phyloP scores from a whole-genome alignment of 2,888 invertebrate genomes.

The Frankliniella fusca region DNA sequence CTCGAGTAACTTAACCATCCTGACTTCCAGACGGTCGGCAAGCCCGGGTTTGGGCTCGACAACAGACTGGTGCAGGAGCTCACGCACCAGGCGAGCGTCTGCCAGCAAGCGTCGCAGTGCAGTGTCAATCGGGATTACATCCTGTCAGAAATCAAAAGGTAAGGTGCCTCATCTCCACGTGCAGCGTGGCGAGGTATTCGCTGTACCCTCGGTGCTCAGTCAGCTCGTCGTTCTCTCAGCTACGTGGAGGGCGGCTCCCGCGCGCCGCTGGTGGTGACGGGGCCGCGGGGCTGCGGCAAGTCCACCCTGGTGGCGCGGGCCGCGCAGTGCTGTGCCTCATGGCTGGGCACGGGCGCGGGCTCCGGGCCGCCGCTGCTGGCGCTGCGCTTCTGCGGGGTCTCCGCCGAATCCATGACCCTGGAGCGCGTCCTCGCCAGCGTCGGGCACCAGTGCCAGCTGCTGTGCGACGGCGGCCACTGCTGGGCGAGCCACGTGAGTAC shows the following conservation, averaged over 20 bases:
- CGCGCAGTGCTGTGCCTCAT: conserved; percentile 49
- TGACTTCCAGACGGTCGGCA: conserved; percentile 47
- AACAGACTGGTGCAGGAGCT: conserved; percentile 60
- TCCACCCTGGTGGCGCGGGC: conserved; percentile 73
- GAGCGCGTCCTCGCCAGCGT: conserved; percentile 70
- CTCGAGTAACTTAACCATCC: too few species aligned
- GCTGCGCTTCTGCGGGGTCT: conserved; percentile 61
- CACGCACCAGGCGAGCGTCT: conserved; percentile 66
- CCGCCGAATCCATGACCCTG: conserved; percentile 61
- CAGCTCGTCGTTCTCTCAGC: too few species aligned
- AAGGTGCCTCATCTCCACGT: conserved; percentile 45
- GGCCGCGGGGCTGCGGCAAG: conserved; percentile 78
- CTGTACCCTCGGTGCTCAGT: too few species aligned
- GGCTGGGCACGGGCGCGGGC: conserved; percentile 46
- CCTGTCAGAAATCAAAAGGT: conserved; percentile 64
- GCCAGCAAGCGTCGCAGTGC: conserved; percentile 65
- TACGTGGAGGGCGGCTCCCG: conserved; percentile 60
- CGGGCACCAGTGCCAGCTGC: conserved; percentile 68
- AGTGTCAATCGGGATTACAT: conserved; percentile 66
- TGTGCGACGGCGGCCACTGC: conserved; percentile 63
- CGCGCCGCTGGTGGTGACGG: conserved; percentile 67
- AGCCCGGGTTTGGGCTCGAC: conserved; percentile 60
- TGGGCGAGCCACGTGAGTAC: conserved; percentile 58
- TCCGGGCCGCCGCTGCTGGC: conserved; percentile 47
- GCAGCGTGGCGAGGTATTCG: too few species aligned